Evolutionary conservation across 2,888 invertebrate genomes (phyloP).

Genomic region (Andrena dorsata): DNA sequence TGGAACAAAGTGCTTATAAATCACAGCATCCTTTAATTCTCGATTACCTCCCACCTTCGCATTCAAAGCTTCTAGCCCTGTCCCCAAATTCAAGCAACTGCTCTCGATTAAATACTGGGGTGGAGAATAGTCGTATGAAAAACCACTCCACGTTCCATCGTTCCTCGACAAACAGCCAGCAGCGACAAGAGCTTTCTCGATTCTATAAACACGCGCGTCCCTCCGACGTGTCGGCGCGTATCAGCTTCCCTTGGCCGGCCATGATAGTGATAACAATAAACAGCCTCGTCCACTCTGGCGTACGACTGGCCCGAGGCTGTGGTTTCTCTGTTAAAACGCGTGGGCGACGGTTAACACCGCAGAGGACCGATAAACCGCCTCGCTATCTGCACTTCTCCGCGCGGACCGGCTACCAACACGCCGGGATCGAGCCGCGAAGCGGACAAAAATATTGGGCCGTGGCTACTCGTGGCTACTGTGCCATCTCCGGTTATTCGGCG

Average conservation of each 20-base stretch:
- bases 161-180: conserved; percentile 8
- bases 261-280: conserved; percentile 80
- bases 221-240: conserved; percentile 63
- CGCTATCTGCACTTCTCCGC: conserved; percentile 81
- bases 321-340: conserved; percentile 71
- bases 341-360: conserved; percentile 82
- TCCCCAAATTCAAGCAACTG: too few species aligned
- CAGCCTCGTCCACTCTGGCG: conserved; percentile 67
- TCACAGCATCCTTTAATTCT: too few species aligned
- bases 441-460: conserved; percentile 61
- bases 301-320: conserved; percentile 42
- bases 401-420: conserved; percentile 71
- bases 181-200: conserved; percentile 26
- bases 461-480: conserved; percentile 63
- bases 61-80: too few species aligned
- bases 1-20: too few species aligned
- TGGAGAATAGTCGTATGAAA: conserved; percentile 8
- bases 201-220: conserved; percentile 39
- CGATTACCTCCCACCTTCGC: too few species aligned
- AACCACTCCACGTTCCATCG: conserved; percentile 7
- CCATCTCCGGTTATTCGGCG: conserved; percentile 36
- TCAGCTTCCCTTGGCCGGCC: conserved; percentile 79
- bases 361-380: conserved; percentile 75
- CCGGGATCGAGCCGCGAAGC: conserved; percentile 18
- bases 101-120: not conserved